Evolutionary conservation across 1,140 invertebrate genomes (phyloP), one percentile per base, ranked within the genome.

Genomic region (Ladona fulva): DNA sequence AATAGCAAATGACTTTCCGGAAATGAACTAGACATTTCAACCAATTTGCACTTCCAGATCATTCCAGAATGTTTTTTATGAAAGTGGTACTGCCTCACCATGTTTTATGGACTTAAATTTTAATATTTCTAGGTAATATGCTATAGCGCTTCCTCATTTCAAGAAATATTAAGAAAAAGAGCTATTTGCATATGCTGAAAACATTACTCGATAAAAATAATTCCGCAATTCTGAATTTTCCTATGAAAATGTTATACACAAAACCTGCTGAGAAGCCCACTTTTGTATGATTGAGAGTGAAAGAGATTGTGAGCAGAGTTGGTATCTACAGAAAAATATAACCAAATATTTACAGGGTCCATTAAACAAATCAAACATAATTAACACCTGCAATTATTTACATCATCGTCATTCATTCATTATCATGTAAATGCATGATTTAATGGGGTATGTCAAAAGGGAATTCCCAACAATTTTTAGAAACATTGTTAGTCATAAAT

Each of bases 301-400:
- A 66, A 66, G 52, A 66, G 52, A 66, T 22, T 66, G n/a, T 66
- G 52, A 66, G 52, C 52, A 66, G 52, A 6, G 52, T 66, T 66
- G 3, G 52, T 66, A 66, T 66, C 52, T 66, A 66, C 52, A 66
- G 52, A 66, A 66, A 66, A 66, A 66, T 66, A 66, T 22, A 66
- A 66, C 52, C 52, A 66, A 66, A 66, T 66, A 66, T 66, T 66
- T 66, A 66, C 52, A 66, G n/a, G n/a, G 52, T 66, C 52, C 52
- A 19, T 66, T 22, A 66, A 66, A 66, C 14, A 66, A 22, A 16
- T 66, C 52, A 66, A 22, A 19, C 52, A 66, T 22, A 66, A 66
- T 66, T 19, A 66, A 66, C 52, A 66, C 52, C 52, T 66, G 52
- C 52, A 19, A 66, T 66, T 66, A 66, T 66, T 66, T 66, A 66